A percentile compares a stretch with the other conserved stretches of the same genome.
These are phyloP conservation scores for Trachurus trachurus DNA, from an alignment of 2,797 vertebrate genomes.

Conservation along the genomic window DNA sequence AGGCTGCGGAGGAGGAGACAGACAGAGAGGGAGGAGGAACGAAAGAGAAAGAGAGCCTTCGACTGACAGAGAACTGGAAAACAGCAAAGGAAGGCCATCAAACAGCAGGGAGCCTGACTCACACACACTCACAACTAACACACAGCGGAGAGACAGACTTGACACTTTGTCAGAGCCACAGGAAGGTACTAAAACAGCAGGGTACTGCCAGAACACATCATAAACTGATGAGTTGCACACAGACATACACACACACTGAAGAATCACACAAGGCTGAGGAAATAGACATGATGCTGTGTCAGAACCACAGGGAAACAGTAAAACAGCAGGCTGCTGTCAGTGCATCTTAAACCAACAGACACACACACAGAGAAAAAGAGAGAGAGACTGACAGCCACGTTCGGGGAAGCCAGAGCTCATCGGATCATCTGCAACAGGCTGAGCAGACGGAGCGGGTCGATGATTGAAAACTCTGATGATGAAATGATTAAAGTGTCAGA, in stretches of 20 bases:
- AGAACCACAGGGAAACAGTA: conserved; percentile 36
- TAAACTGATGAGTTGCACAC: conserved; percentile 55
- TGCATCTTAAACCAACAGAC: conserved; percentile 14
- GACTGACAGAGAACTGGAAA: conserved; percentile 36
- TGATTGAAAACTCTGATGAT: too few species aligned
- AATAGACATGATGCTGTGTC: conserved; percentile 21
- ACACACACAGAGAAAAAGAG: conserved; percentile 16
- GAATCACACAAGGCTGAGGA: conserved; percentile 6
- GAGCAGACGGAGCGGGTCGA: too few species aligned
- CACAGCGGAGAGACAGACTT: conserved; percentile 49
- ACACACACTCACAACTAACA: conserved; percentile 17
- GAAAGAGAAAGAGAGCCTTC: conserved; percentile 16
- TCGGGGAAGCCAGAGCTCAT: conserved; percentile 24
- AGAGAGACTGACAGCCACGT: not conserved
- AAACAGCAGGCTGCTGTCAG: conserved; percentile 61
- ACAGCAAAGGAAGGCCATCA: conserved; percentile 53
- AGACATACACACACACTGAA: conserved; percentile 17
- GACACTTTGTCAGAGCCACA: conserved; percentile 64
- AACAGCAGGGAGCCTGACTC: conserved; percentile 50
- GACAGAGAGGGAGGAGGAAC: not conserved
- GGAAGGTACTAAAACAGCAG: conserved; percentile 74
- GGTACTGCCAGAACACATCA: conserved; percentile 55
- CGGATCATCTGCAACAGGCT: conserved; percentile 2
- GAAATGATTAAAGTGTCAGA: too few species aligned
- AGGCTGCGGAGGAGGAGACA: conserved; percentile 27